A percentile compares a stretch with the other conserved stretches of the same genome.
phyloP scores from a whole-genome alignment of 2,888 invertebrate species.

The Xylota sylvarum region DNA sequence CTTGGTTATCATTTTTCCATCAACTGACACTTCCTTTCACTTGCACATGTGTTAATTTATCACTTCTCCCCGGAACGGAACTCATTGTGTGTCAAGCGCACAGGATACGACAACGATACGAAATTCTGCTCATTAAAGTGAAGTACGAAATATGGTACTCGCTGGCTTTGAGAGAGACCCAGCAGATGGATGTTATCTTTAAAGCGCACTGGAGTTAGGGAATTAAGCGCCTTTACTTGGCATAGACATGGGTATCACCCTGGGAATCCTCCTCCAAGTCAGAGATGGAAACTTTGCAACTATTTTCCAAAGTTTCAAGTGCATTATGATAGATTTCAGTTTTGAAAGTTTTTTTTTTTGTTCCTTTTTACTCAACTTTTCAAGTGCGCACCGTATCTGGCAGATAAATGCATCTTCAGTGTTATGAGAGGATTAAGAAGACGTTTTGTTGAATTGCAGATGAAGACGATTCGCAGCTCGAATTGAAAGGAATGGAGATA shows the following conservation, averaged over 20 bases:
- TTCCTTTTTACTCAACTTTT: background rate
- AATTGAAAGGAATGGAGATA: background rate
- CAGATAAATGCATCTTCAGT: background rate
- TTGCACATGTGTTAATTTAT: slow-evolving; percentile 58
- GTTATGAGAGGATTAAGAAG: background rate
- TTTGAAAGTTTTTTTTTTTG: slow-evolving; percentile 1
- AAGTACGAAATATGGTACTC: background rate
- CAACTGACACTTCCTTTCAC: slow-evolving; percentile 43
- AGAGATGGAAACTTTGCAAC: background rate
- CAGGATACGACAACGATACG: background rate
- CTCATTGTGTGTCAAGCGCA: slow-evolving; percentile 18
- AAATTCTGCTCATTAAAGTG: slow-evolving; percentile 21
- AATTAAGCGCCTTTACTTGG: background rate
- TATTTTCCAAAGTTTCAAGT: slow-evolving; percentile 12
- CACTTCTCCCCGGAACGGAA: slow-evolving; percentile 29
- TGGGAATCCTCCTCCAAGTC: background rate
- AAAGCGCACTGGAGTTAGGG: background rate
- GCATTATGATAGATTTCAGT: slow-evolving; percentile 10
- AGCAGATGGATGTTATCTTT: background rate
- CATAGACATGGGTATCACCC: background rate
- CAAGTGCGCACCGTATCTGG: background rate
- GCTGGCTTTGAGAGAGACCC: background rate
- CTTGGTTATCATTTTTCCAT: slow-evolving; percentile 18
- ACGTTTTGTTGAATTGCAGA: background rate
- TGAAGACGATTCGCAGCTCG: background rate